Percentiles rank a stretch among this genome's conserved stretches.
These are phyloP conservation scores for Cephus pulcher DNA, from an alignment of 2,888 invertebrate genomes.

Conservation along the genomic window DNA sequence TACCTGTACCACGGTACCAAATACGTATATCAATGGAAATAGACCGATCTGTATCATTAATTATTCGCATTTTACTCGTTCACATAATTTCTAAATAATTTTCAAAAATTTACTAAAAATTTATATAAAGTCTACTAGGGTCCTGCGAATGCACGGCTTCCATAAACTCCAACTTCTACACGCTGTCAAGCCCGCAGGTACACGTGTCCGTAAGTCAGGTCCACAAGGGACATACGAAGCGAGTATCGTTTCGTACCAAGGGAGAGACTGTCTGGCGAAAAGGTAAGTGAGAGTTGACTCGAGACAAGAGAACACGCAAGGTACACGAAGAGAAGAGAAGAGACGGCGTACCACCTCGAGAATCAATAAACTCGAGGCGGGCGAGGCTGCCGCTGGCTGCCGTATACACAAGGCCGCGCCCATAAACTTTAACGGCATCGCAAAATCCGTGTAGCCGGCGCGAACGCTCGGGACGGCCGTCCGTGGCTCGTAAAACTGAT, in stretches of 20 bases:
- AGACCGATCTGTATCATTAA: background rate
- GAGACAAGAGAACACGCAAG: conserved; percentile 24
- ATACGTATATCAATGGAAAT: background rate
- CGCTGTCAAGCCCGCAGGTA: background rate
- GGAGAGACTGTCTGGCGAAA: background rate
- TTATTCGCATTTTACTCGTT: background rate
- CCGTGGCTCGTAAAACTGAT: conserved; percentile 51
- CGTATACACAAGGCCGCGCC: conserved; percentile 59
- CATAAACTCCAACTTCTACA: background rate
- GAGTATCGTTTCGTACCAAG: background rate
- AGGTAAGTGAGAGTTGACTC: conserved; percentile 44
- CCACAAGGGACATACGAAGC: background rate
- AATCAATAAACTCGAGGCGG: conserved; percentile 60
- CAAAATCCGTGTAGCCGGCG: conserved; percentile 50
- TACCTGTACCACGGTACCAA: background rate
- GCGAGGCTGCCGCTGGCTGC: conserved; percentile 35
- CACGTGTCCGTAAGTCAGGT: background rate
- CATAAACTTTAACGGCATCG: conserved; percentile 63
- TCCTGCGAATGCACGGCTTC: background rate
- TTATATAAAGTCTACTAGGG: no score
- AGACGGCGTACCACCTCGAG: conserved; percentile 59
- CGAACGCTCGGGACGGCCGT: conserved; percentile 39
- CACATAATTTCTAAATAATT: background rate
- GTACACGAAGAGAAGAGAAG: conserved; percentile 33
- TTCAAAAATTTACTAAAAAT: background rate